Conservation (phyloP, 2,888 invertebrate genomes). For the Tetramorium bicarinatum region DNA sequence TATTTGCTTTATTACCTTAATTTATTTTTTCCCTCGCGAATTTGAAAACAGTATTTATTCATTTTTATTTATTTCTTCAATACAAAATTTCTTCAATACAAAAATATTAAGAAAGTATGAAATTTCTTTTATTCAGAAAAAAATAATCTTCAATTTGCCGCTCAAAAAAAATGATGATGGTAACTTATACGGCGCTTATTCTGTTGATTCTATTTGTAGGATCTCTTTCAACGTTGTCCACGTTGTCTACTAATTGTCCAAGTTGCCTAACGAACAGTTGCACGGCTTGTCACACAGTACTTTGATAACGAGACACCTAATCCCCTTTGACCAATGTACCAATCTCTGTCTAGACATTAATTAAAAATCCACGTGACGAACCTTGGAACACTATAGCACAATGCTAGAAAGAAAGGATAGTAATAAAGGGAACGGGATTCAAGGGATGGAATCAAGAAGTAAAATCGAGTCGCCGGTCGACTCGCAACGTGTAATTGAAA, state of each 20-base stretch:
- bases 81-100: neutral
- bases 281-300: neutral
- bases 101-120: neutral
- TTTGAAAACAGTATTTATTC: neutral
- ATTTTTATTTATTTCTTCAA: neutral
- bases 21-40: neutral
- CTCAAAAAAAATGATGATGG: neutral
- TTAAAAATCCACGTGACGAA: conserved; percentile 44
- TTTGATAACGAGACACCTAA: neutral
- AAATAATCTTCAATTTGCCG: neutral
- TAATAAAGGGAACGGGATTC: neutral
- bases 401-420: conserved; percentile 22
- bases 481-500: conserved; percentile 66
- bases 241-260: conserved; percentile 31
- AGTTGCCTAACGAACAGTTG: conserved; percentile 11
- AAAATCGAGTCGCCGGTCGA: conserved; percentile 17
- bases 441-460: conserved; percentile 37
- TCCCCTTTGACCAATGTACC: neutral
- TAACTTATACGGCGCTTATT: neutral
- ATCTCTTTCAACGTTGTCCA: neutral
- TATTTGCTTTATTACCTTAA: neutral
- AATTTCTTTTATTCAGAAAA: neutral
- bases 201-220: neutral
- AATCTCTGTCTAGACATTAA: conserved; percentile 37
- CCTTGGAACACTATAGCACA: neutral